phyloP scores from a whole-genome alignment of 92 coral and sea anemone genomes.

The Ricordea florida region DNA sequence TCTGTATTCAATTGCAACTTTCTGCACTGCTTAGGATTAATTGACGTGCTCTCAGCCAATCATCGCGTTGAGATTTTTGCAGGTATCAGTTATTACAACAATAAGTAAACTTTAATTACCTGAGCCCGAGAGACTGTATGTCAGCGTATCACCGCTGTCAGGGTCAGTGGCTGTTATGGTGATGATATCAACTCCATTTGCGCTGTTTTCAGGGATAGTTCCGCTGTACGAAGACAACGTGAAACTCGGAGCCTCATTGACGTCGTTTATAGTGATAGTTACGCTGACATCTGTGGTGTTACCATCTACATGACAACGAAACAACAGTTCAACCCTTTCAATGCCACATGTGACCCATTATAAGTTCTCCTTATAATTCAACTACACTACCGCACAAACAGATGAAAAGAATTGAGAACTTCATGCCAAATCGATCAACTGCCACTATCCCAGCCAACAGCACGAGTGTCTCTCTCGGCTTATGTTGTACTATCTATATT shows the following conservation, averaged over 20 bases:
- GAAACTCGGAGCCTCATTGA: conserved; percentile 66
- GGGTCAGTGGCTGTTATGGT: conserved; percentile 51
- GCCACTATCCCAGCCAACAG: too few relatives aligned
- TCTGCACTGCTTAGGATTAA: too few relatives aligned
- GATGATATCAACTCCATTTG: conserved; percentile 51
- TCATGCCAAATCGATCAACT: too few relatives aligned
- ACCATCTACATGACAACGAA: background rate
- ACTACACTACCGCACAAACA: too few relatives aligned
- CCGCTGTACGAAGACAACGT: conserved; percentile 53
- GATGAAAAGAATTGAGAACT: too few relatives aligned
- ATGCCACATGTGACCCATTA: too few relatives aligned
- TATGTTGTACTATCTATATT: too few relatives aligned
- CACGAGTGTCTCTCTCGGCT: too few relatives aligned
- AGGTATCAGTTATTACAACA: background rate
- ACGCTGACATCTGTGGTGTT: conserved; percentile 48
- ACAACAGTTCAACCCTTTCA: background rate
- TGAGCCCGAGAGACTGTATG: conserved; percentile 50
- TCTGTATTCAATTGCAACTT: too few relatives aligned
- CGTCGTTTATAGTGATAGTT: conserved; percentile 40
- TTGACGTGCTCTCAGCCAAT: too few relatives aligned
- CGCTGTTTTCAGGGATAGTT: conserved; percentile 55
- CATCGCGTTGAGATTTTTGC: too few relatives aligned
- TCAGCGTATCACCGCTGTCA: conserved; percentile 54
- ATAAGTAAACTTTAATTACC: background rate
- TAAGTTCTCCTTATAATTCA: too few relatives aligned